phyloP scores from a whole-genome alignment of 2,888 invertebrate genomes.

The Phrixothrix hirtus region DNA sequence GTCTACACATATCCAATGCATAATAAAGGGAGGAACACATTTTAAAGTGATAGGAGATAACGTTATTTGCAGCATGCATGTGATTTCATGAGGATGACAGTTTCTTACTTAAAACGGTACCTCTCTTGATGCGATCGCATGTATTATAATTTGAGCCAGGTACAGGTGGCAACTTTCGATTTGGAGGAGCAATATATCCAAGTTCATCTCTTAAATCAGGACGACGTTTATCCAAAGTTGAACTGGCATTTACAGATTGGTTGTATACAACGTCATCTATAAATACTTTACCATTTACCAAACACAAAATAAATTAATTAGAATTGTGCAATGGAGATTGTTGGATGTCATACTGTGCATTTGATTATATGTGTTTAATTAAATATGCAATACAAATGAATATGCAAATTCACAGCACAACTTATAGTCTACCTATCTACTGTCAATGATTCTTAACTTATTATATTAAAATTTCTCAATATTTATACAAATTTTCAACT shows the following conservation, averaged over 20 bases:
- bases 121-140: slow-evolving; percentile 90
- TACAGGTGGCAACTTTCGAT: slow-evolving; percentile 88
- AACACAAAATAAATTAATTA: not conserved
- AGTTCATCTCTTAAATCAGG: slow-evolving; percentile 85
- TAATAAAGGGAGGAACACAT: slow-evolving; percentile 1
- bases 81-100: slow-evolving; percentile 21
- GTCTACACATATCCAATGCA: slow-evolving; percentile 16
- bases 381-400: too few relatives aligned
- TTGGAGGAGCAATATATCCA: slow-evolving; percentile 91
- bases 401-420: too few relatives aligned
- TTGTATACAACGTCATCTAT: slow-evolving; percentile 91
- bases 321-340: too few relatives aligned
- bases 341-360: too few relatives aligned
- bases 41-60: slow-evolving; percentile 10
- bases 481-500: too few relatives aligned
- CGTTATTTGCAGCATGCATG: slow-evolving; percentile 21
- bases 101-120: slow-evolving; percentile 87
- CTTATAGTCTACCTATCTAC: too few relatives aligned
- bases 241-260: slow-evolving; percentile 71
- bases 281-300: slow-evolving; percentile 26
- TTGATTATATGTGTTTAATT: too few relatives aligned
- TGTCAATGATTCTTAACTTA: too few relatives aligned
- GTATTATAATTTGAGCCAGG: slow-evolving; percentile 93
- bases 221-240: slow-evolving; percentile 79
- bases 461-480: too few relatives aligned